Base-by-base conservation (phyloP, 2,888 invertebrate genomes). In the Boloria euphrosyne region DNA sequence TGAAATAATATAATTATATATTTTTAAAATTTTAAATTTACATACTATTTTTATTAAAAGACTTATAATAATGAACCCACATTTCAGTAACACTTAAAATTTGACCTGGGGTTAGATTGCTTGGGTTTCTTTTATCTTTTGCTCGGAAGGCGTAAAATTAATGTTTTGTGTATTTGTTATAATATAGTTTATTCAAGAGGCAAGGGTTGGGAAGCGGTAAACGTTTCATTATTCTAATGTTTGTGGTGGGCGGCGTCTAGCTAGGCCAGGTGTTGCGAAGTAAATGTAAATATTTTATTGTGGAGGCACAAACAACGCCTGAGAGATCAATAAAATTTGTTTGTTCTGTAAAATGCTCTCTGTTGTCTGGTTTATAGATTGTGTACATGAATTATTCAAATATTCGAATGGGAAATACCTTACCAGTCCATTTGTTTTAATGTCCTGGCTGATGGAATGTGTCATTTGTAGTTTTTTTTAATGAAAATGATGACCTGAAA, bases 251-350 rank as follows among this genome's bases (percentile, higher is more conserved):
- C 76, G 81, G 76, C 78, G 77, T 78, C 82, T 83, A 80, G 80
- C 79, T 80, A 84, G 82, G 80, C 83, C 87, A 89, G 89, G 89
- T 89, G 88, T 82, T 86, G 84, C 85, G 79, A 84, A 90, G 89
- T 88, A 89, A 88, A 90, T 87, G 90, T 91, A 90, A 92, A 92
- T 91, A 90, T 90, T 91, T 89, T 87, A 91, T 89, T 89, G 87
- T 87, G 82, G 83, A 81, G 84, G 86, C 79, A 85, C 87, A 89
- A 91, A 92, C 89, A 88, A 82, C 85, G 87, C 92, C 90, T 84
- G 84, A 75, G 92, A 91, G 92, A 91, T 91, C 92, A 90, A 91
- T 92, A 91, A 91, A 90, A 91, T 91, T 91, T 90, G 90, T 91
- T 91, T 92, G 86, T 89, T 90, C 85, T 89, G 88, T 90, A 89